Evolutionary conservation across 2,113 vertebrate genomes (phyloP), one percentile per base, ranked within the genome.

Genomic region (Myotis davidii): DNA sequence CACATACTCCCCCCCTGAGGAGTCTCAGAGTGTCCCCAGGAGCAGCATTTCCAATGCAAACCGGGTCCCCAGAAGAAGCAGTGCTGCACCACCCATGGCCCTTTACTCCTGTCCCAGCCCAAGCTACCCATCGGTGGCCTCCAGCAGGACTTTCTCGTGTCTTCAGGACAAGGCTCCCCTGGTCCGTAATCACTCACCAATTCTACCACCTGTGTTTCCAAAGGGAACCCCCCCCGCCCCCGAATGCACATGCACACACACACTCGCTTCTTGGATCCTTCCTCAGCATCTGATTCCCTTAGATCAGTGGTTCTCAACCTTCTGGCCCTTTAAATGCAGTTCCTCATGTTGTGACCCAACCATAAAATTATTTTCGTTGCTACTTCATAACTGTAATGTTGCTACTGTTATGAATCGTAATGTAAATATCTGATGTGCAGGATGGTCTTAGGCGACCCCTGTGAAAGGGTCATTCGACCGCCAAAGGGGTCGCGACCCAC

Each of bases 31-130:
- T 20, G 27, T 10, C n/a, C 45, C 37, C 73, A 85, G 17, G n/a
- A 73, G 59, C 16, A 82, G 39, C 45, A 77, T 27, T 67, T 78
- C 77, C 39, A 61, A 29, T 14, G 27, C 10, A 77, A 90, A 70
- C 29, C 39, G 64, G 65, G 61, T 11, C 34, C 21, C 48, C 42
- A 50, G 27, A 50, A 69, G 50, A 84, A 87, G 39, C 25, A 17
- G 20, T 20, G 76, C 65, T 0, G 0, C 5, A 1, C 52, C 23
- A 20, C 78, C 45, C 32, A 10, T 0, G 13, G 48, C n/a, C 59
- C 21, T 23, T 77, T 39, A 76, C 6, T 23, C 14, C 34, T 20
- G 13, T 12, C 61, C 73, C 34, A 64, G 77, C n/a, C n/a, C 52
- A 3, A 29, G 87, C 25, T 6, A 42, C 48, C 70, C 4, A 23